Base-by-base conservation (phyloP, 2,797 vertebrate species). In the Labroides dimidiatus region DNA sequence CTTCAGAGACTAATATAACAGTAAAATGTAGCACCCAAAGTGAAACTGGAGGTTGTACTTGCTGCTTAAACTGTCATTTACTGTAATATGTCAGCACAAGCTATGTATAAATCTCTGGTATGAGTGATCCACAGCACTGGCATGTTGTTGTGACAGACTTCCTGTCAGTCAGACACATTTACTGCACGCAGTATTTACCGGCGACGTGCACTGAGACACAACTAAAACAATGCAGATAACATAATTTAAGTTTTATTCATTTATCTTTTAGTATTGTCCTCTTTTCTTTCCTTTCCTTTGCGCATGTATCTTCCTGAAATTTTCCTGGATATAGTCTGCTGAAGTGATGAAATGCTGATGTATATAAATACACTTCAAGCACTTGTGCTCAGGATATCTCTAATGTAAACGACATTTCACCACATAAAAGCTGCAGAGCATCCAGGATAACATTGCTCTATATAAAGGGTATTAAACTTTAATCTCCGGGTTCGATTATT, bases 141-240 rank as follows among this genome's bases (percentile, higher is more conserved):
- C 59, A 68, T 62, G 50, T 69, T 69, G 47, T 24, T 12, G 21
- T 57, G 33, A 11, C 30, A 48, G 43, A 58, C 53, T 42, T 67
- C 60, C 63, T 67, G 61, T 75, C 41, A 51, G 9, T 51, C 36
- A 33, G 6, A 14, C 19, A 16, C 30, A 41, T 52, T 73, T 49
- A 72, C 61, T 30, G 53, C 16, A 45, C 41, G 53, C 59, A 33
- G 10, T 36, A 27, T 17, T 30, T 4, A 8, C 20, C 41, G 64
- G 33, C 3, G 44, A 72, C 23, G 17, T 19, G 23, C n/a, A n/a
- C 21, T 10, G 12, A 49, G 20, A 11, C 12, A 33, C 50, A 4
- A 9, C 6, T 39, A 6, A n/a, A n/a, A n/a, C n/a, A n/a, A n/a
- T n/a, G n/a, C n/a, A n/a, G n/a, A n/a, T n/a, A n/a, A n/a, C n/a